phyloP scores from a whole-genome alignment of 92 coral and sea anemone genomes.

The Anthopleura xanthogrammica region DNA sequence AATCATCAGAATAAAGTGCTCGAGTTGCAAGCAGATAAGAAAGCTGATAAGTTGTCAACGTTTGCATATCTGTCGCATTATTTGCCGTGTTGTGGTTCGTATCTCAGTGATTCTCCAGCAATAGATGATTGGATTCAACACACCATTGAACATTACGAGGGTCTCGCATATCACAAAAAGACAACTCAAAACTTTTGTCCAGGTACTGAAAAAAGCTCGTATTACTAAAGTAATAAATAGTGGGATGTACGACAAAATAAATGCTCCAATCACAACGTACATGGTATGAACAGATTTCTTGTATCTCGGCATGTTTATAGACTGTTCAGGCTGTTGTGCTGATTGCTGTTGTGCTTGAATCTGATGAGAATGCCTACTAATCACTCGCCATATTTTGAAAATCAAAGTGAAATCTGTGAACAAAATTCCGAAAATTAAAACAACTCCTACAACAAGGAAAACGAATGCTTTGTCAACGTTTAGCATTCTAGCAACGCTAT shows the following conservation, averaged over 20 bases:
- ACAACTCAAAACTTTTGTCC: too few relatives aligned
- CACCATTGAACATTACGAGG: too few relatives aligned
- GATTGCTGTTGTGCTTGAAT: slow-evolving; percentile 9
- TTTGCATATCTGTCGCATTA: too few relatives aligned
- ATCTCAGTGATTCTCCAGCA: too few relatives aligned
- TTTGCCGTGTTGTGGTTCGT: too few relatives aligned
- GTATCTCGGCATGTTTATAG: background rate
- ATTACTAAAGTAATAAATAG: too few relatives aligned
- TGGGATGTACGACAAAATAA: background rate
- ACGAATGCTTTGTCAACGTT: background rate
- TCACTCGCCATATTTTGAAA: slow-evolving; percentile 13
- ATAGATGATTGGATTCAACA: too few relatives aligned
- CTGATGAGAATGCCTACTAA: slow-evolving; percentile 8
- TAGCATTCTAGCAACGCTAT: background rate
- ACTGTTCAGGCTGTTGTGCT: background rate
- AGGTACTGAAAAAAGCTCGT: too few relatives aligned
- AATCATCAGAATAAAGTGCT: too few relatives aligned
- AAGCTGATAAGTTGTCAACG: too few relatives aligned
- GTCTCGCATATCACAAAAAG: too few relatives aligned
- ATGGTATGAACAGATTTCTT: background rate
- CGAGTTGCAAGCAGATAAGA: too few relatives aligned
- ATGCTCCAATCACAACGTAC: background rate
- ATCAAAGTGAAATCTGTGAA: background rate
- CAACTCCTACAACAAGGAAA: background rate
- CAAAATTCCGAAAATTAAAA: background rate